phyloP scores from a whole-genome alignment of 1,140 invertebrate species.

The Latrodectus geometricus region DNA sequence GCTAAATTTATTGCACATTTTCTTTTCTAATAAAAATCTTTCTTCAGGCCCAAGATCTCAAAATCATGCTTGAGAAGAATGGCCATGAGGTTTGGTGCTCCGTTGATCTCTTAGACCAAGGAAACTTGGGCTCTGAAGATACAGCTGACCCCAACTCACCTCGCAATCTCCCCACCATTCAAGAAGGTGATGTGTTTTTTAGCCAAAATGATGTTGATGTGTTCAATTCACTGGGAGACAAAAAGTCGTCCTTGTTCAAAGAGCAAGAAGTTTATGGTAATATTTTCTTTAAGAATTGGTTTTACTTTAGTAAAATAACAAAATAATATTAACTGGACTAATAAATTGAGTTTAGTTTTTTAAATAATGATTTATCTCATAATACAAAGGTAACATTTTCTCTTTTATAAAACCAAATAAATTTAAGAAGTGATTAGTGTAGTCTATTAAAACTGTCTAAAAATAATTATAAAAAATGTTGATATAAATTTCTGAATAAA shows the following conservation, averaged over 20 bases:
- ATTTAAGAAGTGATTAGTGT: no score
- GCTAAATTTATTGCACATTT: no score
- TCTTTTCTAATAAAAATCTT: background rate
- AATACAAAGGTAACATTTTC: no score
- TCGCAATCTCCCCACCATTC: conserved; percentile 59
- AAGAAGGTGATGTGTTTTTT: conserved; percentile 60
- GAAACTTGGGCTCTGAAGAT: conserved; percentile 24
- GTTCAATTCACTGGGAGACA: conserved; percentile 55
- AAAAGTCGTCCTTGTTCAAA: conserved; percentile 33
- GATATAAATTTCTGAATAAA: no score
- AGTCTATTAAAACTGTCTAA: no score
- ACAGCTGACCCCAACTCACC: conserved; percentile 49
- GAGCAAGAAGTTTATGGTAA: conserved; percentile 36
- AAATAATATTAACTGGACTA: background rate
- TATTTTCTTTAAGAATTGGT: background rate
- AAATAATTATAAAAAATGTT: no score
- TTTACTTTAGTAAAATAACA: conserved; percentile 5
- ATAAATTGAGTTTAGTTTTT: background rate
- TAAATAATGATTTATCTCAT: background rate
- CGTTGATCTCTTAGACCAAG: conserved; percentile 62
- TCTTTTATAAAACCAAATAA: no score
- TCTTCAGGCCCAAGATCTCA: conserved; percentile 61
- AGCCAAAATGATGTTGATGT: conserved; percentile 34
- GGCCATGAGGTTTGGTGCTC: conserved; percentile 68
- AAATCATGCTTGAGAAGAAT: conserved; percentile 64